Conservation (phyloP, 2,888 invertebrate genomes). For the Drosophila koepferae region DNA sequence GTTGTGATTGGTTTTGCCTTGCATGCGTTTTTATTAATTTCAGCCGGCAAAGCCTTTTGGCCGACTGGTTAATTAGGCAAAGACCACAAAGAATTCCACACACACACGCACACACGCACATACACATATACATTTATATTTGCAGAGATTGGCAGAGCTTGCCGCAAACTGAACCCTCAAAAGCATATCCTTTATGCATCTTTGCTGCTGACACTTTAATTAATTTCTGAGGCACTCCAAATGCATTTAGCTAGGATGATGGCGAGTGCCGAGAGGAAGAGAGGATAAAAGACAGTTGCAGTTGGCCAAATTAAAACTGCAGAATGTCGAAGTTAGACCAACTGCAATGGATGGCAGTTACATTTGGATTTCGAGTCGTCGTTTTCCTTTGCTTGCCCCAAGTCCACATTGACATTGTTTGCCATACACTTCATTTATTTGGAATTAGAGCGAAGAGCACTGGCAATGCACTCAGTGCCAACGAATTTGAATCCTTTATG, state of each 20-base stretch:
- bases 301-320: slow-evolving; percentile 63
- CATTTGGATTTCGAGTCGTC: slow-evolving; percentile 12
- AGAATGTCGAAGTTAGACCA: slow-evolving; percentile 48
- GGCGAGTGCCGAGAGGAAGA: not conserved
- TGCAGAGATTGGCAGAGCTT: not conserved
- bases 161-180: slow-evolving; percentile 22
- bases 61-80: slow-evolving; percentile 63
- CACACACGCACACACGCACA: not conserved
- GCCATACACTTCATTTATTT: slow-evolving; percentile 82
- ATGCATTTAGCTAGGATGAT: slow-evolving; percentile 38
- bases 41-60: slow-evolving; percentile 36
- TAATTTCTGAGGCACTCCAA: slow-evolving; percentile 56
- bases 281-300: slow-evolving; percentile 51
- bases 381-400: slow-evolving; percentile 14
- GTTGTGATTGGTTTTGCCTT: slow-evolving; percentile 70
- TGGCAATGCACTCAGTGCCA: slow-evolving; percentile 71
- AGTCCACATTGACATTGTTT: slow-evolving; percentile 74
- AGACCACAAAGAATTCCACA: slow-evolving; percentile 50
- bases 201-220: slow-evolving; percentile 67
- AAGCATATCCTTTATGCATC: slow-evolving; percentile 55
- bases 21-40: slow-evolving; percentile 54
- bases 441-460: slow-evolving; percentile 72
- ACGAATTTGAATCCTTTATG: slow-evolving; percentile 84
- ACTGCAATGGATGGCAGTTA: slow-evolving; percentile 22
- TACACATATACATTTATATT: not conserved